Evolutionary conservation across 2,888 invertebrate species (phyloP), one percentile per base, ranked within the genome.

Genomic region (Eulithis testata): DNA sequence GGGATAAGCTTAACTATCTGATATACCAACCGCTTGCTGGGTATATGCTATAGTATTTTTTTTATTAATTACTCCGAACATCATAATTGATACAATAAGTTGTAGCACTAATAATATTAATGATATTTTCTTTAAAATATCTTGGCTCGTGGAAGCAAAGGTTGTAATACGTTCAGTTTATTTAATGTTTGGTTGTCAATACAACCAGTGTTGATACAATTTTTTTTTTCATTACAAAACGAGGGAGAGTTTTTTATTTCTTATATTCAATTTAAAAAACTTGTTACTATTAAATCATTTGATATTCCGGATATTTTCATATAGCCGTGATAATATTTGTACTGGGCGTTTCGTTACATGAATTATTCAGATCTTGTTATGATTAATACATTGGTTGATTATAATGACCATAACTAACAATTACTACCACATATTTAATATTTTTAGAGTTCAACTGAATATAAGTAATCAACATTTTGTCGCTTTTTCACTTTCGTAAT

Each of bases 1-100:
- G 73, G 73, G 77, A 77, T 78, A 76, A 79, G 76, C 74, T 76
- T 76, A 78, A 80, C 79, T 53, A 76, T 76, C 72, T 68, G 63
- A 71, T 74, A 75, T 76, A 75, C 76, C 72, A 71, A 70, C 73
- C 72, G 75, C 4, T 66, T 70, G 3, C 31, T 21, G n/a, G 40
- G 14, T 36, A 47, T 1, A 21, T 21, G 57, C 47, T 57, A 11
- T 47, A 45, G 8, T n/a, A 36, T 14, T 21, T 49, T 12, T 49
- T 49, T 47, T 6, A 47, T 47, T 21, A 49, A 49, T 21, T 21
- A 8, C 21, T 8, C 8, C 21, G 49, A 21, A 6, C 49, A 21
- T 49, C 49, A 11, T 21, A 21, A 49, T 49, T 21, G 3, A 49
- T 49, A 49, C 11, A 21, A 49, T 14, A 47, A 14, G 12, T 47